Conservation (phyloP, 2,113 vertebrate genomes). For the Uria aalge region DNA sequence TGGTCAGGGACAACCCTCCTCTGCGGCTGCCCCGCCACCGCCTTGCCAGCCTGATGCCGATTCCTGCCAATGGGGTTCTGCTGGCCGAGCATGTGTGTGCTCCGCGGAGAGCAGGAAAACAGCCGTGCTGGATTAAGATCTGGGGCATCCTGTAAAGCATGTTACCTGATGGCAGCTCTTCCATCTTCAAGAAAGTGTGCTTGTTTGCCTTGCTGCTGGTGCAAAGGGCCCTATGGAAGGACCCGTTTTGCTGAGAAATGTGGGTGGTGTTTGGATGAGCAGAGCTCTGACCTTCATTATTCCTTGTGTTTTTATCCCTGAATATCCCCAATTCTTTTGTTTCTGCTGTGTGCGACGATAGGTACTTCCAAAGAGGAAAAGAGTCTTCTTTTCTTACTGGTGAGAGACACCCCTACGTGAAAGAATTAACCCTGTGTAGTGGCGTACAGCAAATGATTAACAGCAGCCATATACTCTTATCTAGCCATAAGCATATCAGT, state of each 20-base stretch:
- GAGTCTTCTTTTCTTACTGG: not conserved
- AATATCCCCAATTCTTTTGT: rapidly evolving
- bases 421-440: rapidly evolving
- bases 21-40: not conserved
- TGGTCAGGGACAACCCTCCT: not conserved
- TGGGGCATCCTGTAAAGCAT: not conserved
- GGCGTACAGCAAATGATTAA: not conserved
- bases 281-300: not conserved
- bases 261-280: not conserved
- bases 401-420: not conserved
- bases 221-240: not conserved
- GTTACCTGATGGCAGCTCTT: not conserved
- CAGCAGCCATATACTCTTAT: not conserved
- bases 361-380: not conserved
- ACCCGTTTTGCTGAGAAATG: not conserved
- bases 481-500: not conserved
- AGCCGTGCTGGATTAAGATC: not conserved
- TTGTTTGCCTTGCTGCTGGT: not conserved
- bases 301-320: rapidly evolving
- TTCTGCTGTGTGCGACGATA: not conserved
- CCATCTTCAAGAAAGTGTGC: not conserved
- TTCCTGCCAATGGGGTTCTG: rapidly evolving
- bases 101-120: not conserved
- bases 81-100: rapidly evolving
- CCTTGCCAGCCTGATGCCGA: rapidly evolving